Evolutionary conservation across 2,888 invertebrate species (phyloP), one percentile per base, ranked within the genome.

Genomic region (Drosophila longiperda): DNA sequence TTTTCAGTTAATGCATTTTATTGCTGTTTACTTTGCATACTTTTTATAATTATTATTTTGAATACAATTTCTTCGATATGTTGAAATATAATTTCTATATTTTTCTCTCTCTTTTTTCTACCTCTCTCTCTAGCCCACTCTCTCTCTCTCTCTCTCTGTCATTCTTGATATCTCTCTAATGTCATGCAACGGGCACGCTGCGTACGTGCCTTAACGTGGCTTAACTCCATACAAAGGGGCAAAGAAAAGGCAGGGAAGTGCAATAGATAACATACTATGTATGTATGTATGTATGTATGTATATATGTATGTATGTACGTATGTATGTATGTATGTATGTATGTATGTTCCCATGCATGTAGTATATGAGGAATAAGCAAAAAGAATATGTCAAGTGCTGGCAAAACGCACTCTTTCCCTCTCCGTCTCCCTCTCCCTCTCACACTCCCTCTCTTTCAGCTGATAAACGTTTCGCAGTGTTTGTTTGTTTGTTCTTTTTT

Each of bases 141-240:
- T 42, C 12, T 45, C 1, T 6, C 6, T 11, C 0, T 12, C 7
- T 20, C 3, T 20, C 6, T 7, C 6, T 20, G 7, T 7, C 45
- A 45, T 45, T 20, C 12, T 45, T 3, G 20, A 7, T 45, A 23
- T 59, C 42, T 50, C 53, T 62, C 48, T 52, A 75, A 63, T 72
- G 69, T 48, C 50, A 78, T 64, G 78, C 59, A 63, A 62, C 50
- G 50, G 40, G 45, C 7, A 45, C 53, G 50, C 55, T 66, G 55
- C 50, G 59, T 74, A 87, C 82, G 87, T 87, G 87, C 66, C 59
- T 75, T 52, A 59, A n/a, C n/a, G n/a, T n/a, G 29, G 45, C 40
- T 34, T 12, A 26, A 45, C 26, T 17, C 29, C 29, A 15, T 32
- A 29, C 29, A 29, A 29, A 29, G 5, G 29, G 29, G 29, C 29